Evolutionary conservation across 2,888 invertebrate genomes (phyloP).

Genomic region (Agonopterix arenella): DNA sequence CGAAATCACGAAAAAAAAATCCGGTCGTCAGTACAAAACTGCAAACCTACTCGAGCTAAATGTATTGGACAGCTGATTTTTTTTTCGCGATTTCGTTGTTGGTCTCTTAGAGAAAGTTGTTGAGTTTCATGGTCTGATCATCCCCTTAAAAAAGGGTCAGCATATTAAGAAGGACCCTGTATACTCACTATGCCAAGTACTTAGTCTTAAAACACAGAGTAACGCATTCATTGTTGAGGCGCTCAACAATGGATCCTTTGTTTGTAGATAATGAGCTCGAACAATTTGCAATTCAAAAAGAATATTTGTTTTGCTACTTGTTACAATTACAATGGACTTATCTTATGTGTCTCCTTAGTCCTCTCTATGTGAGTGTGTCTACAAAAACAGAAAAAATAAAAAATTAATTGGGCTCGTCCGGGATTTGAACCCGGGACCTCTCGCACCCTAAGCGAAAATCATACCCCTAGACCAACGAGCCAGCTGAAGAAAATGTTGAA

Average conservation of each 20-base stretch:
- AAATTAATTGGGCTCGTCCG: conserved; percentile 47
- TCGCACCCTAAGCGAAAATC: conserved; percentile 77
- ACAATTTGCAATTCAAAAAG: conserved; percentile 30
- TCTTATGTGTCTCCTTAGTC: background rate
- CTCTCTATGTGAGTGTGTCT: background rate
- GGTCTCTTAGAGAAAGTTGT: too few relatives aligned
- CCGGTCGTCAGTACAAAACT: too few relatives aligned
- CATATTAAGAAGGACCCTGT: too few relatives aligned
- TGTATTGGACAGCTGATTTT: too few relatives aligned
- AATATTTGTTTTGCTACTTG: conserved; percentile 1
- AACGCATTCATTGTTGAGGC: conserved; percentile 7
- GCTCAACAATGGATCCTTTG: conserved; percentile 20
- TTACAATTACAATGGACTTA: background rate
- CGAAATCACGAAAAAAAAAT: too few relatives aligned
- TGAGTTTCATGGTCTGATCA: too few relatives aligned
- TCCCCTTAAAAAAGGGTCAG: too few relatives aligned
- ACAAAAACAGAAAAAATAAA: conserved; percentile 6
- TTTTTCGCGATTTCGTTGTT: too few relatives aligned
- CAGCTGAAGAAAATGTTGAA: conserved; percentile 17
- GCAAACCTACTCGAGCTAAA: too few relatives aligned
- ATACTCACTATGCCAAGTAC: too few relatives aligned
- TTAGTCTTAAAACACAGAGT: too few relatives aligned
- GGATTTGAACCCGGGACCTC: conserved; percentile 68
- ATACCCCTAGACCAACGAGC: conserved; percentile 78
- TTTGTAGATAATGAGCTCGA: conserved; percentile 18